Evolutionary conservation across 2,113 vertebrate genomes (phyloP).

Genomic region (Falco punctatus): DNA sequence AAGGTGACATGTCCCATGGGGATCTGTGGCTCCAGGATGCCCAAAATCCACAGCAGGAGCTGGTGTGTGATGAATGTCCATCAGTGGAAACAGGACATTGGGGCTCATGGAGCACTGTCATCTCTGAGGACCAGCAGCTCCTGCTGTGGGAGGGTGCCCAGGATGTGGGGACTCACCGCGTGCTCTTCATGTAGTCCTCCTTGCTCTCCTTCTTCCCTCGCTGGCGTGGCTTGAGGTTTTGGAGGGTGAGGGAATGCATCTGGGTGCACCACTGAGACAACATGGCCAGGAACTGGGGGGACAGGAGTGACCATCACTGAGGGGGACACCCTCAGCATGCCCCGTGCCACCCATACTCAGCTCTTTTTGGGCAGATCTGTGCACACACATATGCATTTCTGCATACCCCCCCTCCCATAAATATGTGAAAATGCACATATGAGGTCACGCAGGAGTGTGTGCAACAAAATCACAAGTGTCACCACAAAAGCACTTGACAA

Average conservation of each 20-base stretch:
- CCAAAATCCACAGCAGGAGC: neutral
- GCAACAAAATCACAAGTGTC: neutral
- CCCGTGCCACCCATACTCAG: neutral
- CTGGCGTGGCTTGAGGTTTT: conserved; percentile 97
- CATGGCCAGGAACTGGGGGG: conserved; percentile 88
- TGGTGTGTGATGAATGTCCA: accelerated
- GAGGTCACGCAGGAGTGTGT: accelerated
- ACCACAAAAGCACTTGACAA: neutral
- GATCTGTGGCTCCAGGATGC: accelerated
- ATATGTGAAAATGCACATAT: accelerated
- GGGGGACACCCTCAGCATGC: accelerated
- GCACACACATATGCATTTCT: neutral
- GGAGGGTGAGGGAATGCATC: conserved; percentile 96
- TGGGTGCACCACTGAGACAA: conserved; percentile 98
- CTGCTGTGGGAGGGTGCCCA: accelerated
- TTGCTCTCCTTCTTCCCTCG: conserved; percentile 96
- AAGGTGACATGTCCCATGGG: neutral
- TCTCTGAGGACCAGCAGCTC: neutral
- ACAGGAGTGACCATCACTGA: neutral
- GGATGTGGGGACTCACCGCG: conserved; percentile 80
- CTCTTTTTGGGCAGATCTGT: neutral
- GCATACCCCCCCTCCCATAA: accelerated
- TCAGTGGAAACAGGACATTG: accelerated
- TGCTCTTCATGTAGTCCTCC: conserved; percentile 97
- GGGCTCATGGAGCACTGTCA: neutral